Base-by-base conservation (phyloP, 2,797 vertebrate species). In the Rhinichthys osculus region DNA sequence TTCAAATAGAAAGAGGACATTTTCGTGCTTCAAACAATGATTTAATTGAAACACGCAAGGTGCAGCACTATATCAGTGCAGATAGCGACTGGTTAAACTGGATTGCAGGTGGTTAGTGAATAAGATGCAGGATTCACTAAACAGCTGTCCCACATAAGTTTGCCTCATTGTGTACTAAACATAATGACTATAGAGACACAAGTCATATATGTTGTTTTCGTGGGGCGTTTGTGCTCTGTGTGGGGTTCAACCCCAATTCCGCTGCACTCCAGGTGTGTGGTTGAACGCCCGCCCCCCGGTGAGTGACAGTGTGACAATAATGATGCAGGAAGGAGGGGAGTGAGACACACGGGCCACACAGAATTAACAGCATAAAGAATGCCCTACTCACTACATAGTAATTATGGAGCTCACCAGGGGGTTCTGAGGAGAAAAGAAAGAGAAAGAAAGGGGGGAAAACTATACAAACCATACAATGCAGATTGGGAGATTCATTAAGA, bases 271-370 rank as follows among this genome's bases (percentile, higher is more conserved):
- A 86, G 88, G 87, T 90, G 90, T 87, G 82, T 64, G 80, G 47
- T 27, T 85, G 81, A 87, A 72, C 85, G 81, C 78, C 64, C 84
- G 70, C 85, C 87, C 62, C 78, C 85, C 13, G 19, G 78, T 76
- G 86, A 85, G 84, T 83, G 89, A 89, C 87, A 85, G 59, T 50
- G 74, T 81, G 88, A 89, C 88, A 88, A 87, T 89, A 88, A 89
- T 82, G 87, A 88, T 87, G 87, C 87, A 33, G 81, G 78, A 82
- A 80, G 90, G 88, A 92, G 92, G 92, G 92, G 86, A 92, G 91
- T 88, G 86, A 83, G 79, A 88, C 83, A 72, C 74, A 81, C 57
- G 70, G 88, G 71, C 84, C 86, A 77, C 86, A 84, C 84, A 85
- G 82, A 86, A 87, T 88, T 88, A 88, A 81, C 72, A 67, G 62